Conservation (phyloP, 2,888 invertebrate species). For the Athalia rosae region DNA sequence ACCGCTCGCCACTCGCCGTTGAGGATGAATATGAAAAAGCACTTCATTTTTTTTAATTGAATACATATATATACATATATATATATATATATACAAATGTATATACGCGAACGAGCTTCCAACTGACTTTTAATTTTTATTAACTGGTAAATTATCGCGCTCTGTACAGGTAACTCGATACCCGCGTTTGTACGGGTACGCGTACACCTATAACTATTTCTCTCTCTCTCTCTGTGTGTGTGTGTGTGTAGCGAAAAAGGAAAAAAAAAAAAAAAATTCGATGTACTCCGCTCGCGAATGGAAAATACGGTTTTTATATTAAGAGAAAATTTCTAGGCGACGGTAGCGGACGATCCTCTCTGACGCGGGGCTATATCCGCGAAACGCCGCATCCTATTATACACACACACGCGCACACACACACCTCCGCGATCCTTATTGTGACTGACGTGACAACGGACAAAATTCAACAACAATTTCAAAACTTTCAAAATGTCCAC, state of each 20-base stretch:
- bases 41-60: constrained; percentile 69
- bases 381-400: neutral
- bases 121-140: constrained; percentile 70
- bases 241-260: too few species aligned
- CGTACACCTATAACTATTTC: too few species aligned
- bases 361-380: constrained; percentile 15
- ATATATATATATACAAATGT: too few species aligned
- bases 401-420: neutral
- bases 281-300: too few species aligned
- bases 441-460: constrained; percentile 43
- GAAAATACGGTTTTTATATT: too few species aligned
- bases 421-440: constrained; percentile 18
- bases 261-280: too few species aligned
- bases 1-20: constrained; percentile 43
- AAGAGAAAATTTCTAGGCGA: too few species aligned
- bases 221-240: neutral
- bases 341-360: too few species aligned
- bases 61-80: too few species aligned
- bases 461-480: constrained; percentile 39
- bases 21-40: constrained; percentile 69
- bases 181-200: neutral
- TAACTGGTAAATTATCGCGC: constrained; percentile 57
- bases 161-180: neutral
- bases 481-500: constrained; percentile 21
- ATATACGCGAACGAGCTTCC: constrained; percentile 55